Evolutionary conservation across 1,140 invertebrate genomes (phyloP), one percentile per base, ranked within the genome.

Genomic region (Thaumetopoea pityocampa): DNA sequence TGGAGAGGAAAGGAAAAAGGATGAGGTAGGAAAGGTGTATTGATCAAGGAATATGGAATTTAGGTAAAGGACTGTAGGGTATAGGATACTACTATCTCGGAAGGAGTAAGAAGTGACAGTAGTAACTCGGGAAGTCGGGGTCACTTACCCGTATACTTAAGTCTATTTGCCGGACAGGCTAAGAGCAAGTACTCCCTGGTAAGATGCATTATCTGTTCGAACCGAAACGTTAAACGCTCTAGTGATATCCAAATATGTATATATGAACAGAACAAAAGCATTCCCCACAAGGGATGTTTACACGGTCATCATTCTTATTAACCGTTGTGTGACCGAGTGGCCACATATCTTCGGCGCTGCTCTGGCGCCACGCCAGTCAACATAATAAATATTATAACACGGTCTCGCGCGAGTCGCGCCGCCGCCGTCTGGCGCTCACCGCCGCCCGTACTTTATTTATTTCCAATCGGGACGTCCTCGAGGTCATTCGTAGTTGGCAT

Each of bases 231-330:
- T 37, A 6, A 43, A 35, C 23, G 24, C 23, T 35, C 22, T 43
- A 36, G 33, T 53, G 38, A 34, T 12, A 22, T 9, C n/a, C 38
- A 49, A 32, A 43, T 32, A 4, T 24, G 18, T 20, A 18, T 22
- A 18, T 20, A 30, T 26, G 20, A 7, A 27, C 8, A 37, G 38
- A 41, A 51, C 45, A 55, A 62, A 59, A 63, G 53, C 43, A 30
- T 51, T 51, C 37, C 56, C 55, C n/a, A 70, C 66, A 66, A 68
- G 58, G 67, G 69, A 73, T 71, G 60, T 73, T 71, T 65, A 71
- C 64, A 40, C 45, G 53, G 47, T 58, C 62, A 46, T 61, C 67
- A 70, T 52, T 67, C 47, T 55, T 60, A 57, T 67, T 69, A 62
- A 46, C 55, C 42, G 20, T 16, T 45, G 43, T 32, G 38, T 46